These are phyloP conservation scores for Melieria picta DNA, from an alignment of 2,888 invertebrate genomes.

Conservation along the genomic window DNA sequence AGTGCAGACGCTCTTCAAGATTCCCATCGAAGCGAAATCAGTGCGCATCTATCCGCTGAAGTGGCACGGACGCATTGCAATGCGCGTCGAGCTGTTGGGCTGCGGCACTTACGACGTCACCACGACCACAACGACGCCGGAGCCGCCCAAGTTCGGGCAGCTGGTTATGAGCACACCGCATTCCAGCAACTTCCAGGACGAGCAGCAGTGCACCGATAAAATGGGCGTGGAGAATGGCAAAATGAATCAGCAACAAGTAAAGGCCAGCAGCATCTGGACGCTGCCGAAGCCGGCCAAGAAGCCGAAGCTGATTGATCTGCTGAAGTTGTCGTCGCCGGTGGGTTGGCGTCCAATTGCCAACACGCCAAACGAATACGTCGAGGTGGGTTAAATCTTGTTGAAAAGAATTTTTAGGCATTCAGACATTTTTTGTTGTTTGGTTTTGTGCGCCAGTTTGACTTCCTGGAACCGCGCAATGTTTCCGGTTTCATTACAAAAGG, in stretches of 20 bases:
- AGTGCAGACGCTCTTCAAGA: constrained; percentile 73
- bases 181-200: constrained; percentile 23
- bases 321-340: constrained; percentile 62
- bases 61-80: constrained; percentile 77
- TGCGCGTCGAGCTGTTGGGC: constrained; percentile 80
- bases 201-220: constrained; percentile 71
- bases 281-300: constrained; percentile 52
- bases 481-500: constrained; percentile 83
- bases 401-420: not conserved
- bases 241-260: constrained; percentile 73
- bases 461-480: constrained; percentile 77
- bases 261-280: constrained; percentile 60
- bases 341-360: constrained; percentile 77
- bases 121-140: constrained; percentile 25
- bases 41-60: constrained; percentile 78
- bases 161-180: constrained; percentile 21
- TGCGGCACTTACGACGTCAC: constrained; percentile 66
- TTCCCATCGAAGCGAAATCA: constrained; percentile 80
- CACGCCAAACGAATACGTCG: constrained; percentile 76
- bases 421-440: not conserved
- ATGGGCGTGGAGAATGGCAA: constrained; percentile 77
- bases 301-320: constrained; percentile 54
- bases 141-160: constrained; percentile 27
- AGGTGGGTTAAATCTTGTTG: constrained; percentile 64
- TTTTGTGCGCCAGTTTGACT: constrained; percentile 71